Evolutionary conservation across 2,888 invertebrate genomes (phyloP), one percentile per base, ranked within the genome.

Genomic region (Exephanes ischioxanthus): DNA sequence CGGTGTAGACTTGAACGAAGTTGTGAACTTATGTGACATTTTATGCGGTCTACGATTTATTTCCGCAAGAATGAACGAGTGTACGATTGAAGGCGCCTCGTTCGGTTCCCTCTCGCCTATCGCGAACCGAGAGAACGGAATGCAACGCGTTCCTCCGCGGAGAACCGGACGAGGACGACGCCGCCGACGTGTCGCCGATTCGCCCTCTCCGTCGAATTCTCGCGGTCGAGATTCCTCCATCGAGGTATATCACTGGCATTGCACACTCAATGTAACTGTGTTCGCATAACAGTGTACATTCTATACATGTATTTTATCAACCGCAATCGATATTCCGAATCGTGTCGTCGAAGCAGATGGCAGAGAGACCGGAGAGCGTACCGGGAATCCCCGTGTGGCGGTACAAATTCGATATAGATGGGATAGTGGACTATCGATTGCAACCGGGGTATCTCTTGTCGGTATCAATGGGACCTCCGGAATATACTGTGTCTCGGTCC

Each of bases 291-390:
- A 3, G 33, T 51, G 51, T 51, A 41, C 53, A 76, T 61, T 48
- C 41, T 70, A 22, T 72, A 66, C 48, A 67, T 22, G 26, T 22
- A 41, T 16, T 16, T 16, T 16, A 16, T 16, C 45, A 16, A 61
- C 33, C 33, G 76, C 68, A 63, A 84, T 84, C 81, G 84, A 84
- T 84, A 84, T 68, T 63, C 37, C 48, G 45, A 81, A 84, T 73
- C 68, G 73, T 67, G 67, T 68, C 68, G 68, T 26, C 58, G 75
- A 41, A 67, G 68, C 53, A 77, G 51, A 84, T 72, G 45, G 41
- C 61, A 53, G 77, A 81, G 77, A 78, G 73, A 73, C 70, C n/a
- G 26, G 66, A 81, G 51, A 16, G 41, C 76, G 41, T 76, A 80
- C 61, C 30, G 66, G 55, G 72, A 61, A 51, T 72, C 48, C 45